Percentiles rank a stretch among this genome's conserved stretches.
Conservation (phyloP, 2,888 invertebrate species). For the Sarcophaga caerulescens region DNA sequence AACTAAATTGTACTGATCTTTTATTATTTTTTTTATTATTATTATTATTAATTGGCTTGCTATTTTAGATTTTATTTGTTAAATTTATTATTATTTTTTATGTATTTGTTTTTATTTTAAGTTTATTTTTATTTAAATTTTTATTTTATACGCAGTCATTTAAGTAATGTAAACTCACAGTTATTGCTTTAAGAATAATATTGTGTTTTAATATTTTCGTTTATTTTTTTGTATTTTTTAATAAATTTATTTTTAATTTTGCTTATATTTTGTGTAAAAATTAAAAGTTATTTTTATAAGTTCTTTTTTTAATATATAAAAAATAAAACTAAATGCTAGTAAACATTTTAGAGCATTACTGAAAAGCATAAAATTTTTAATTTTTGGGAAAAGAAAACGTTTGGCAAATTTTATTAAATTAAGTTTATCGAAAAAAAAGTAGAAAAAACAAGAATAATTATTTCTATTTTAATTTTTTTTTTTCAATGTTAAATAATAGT, state of each 20-base stretch:
- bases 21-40: conserved; percentile 28
- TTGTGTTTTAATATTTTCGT: neutral
- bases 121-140: conserved; percentile 35
- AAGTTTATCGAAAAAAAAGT: conserved; percentile 67
- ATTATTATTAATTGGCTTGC: conserved; percentile 49
- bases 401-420: conserved; percentile 78
- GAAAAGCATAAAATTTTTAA: conserved; percentile 69
- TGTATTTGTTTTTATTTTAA: conserved; percentile 65
- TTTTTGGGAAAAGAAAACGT: conserved; percentile 79
- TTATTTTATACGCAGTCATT: conserved; percentile 44
- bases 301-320: conserved; percentile 15
- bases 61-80: conserved; percentile 62
- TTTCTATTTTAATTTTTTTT: conserved; percentile 72
- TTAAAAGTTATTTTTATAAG: neutral
- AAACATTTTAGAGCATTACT: conserved; percentile 67
- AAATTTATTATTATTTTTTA: conserved; percentile 60
- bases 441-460: conserved; percentile 30
- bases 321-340: conserved; percentile 12
- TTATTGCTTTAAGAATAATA: conserved; percentile 5
- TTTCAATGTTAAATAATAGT: conserved; percentile 72
- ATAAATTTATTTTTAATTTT: neutral
- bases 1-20: conserved; percentile 65
- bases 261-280: conserved; percentile 38
- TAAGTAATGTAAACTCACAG: neutral
- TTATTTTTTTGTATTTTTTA: neutral